A percentile compares a stretch with the other conserved stretches of the same genome.
phyloP scores from a whole-genome alignment of 2,113 vertebrate species.

The Misgurnus mizolepis region DNA sequence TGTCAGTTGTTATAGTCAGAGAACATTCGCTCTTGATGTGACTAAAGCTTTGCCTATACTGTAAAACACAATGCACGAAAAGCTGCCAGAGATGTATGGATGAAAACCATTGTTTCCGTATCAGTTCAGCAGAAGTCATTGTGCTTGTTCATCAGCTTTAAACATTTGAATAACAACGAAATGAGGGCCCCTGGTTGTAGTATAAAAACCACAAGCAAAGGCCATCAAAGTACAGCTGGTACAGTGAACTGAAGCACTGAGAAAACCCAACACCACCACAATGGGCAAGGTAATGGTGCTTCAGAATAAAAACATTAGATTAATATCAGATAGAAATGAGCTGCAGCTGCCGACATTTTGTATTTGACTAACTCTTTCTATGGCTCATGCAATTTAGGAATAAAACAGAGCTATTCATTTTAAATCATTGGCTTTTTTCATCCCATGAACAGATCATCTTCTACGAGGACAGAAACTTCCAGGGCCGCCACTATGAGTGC shows the following conservation, averaged over 20 bases:
- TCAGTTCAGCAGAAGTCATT: conserved; percentile 72
- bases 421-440: neutral
- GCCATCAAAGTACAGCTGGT: conserved; percentile 47
- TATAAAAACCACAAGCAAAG: conserved; percentile 67
- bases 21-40: conserved; percentile 64
- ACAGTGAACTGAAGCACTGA: conserved; percentile 68
- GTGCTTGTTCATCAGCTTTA: conserved; percentile 76
- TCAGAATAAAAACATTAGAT: neutral
- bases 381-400: neutral
- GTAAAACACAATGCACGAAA: conserved; percentile 63
- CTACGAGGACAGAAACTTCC: conserved; percentile 77
- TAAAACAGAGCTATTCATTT: neutral
- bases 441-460: conserved; percentile 65
- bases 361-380: neutral
- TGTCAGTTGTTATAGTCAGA: conserved; percentile 47
- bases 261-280: conserved; percentile 62
- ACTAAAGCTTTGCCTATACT: conserved; percentile 65
- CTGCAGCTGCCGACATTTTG: neutral
- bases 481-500: conserved; percentile 76
- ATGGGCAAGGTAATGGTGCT: conserved; percentile 73
- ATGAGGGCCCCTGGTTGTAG: conserved; percentile 57
- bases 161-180: conserved; percentile 76
- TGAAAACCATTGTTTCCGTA: conserved; percentile 66
- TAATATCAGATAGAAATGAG: neutral
- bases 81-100: conserved; percentile 77